Conservation (phyloP, 2,888 invertebrate species). For the Ennomos erosarius region DNA sequence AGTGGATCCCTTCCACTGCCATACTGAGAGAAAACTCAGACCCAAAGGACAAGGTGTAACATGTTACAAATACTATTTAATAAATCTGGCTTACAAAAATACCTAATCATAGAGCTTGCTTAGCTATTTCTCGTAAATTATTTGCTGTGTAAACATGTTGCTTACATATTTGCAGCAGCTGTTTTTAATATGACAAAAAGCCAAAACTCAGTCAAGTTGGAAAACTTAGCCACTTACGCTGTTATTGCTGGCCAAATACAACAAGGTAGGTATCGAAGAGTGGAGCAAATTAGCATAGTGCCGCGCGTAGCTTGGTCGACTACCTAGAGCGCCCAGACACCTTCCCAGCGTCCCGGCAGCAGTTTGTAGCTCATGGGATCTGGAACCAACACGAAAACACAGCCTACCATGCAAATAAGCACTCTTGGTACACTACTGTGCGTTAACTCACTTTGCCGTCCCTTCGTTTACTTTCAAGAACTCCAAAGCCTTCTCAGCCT, state of each 20-base stretch:
- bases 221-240: conserved; percentile 66
- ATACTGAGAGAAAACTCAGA: too few relatives aligned
- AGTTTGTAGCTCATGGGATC: conserved; percentile 75
- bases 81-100: conserved; percentile 1
- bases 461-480: conserved; percentile 72
- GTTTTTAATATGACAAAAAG: too few relatives aligned
- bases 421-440: conserved; percentile 5
- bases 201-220: too few relatives aligned
- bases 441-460: conserved; percentile 65
- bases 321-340: conserved; percentile 75
- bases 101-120: conserved; percentile 1
- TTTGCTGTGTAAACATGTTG: too few relatives aligned
- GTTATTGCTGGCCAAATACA: conserved; percentile 76
- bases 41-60: too few relatives aligned
- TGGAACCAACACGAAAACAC: conserved; percentile 48
- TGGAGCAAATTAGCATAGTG: conserved; percentile 77
- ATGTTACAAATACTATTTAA: too few relatives aligned
- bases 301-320: conserved; percentile 70
- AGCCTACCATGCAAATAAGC: not conserved
- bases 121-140: too few relatives aligned
- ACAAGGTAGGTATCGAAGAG: conserved; percentile 70
- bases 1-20: too few relatives aligned
- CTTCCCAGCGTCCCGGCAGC: conserved; percentile 77
- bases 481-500: conserved; percentile 80
- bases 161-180: too few relatives aligned